A percentile compares a stretch with the other conserved stretches of the same genome.
Conservation (phyloP, 64 coral and sea anemone genomes). For the Montipora cactus region DNA sequence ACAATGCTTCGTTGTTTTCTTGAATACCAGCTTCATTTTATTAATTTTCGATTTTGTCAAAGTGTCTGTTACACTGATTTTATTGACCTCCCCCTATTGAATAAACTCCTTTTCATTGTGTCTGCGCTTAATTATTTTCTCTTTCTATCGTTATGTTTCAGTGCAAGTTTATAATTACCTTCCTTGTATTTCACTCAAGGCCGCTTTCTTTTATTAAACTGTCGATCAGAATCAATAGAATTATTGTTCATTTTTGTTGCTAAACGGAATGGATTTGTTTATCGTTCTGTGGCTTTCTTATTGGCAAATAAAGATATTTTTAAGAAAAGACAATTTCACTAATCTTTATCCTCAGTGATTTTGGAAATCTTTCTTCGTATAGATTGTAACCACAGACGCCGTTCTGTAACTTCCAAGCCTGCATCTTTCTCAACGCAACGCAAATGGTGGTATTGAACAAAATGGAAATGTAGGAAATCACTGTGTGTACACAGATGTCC, state of each 20-base stretch:
- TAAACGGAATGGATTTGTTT: neutral
- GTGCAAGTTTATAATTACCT: neutral
- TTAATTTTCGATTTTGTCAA: neutral
- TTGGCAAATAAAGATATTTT: neutral
- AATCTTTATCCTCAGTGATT: neutral
- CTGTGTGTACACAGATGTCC: constrained; percentile 42
- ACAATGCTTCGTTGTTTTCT: neutral
- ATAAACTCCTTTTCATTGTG: neutral
- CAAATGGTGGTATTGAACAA: constrained; percentile 13
- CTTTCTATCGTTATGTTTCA: neutral
- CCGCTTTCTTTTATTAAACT: neutral
- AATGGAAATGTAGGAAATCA: constrained; percentile 21
- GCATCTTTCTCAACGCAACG: neutral
- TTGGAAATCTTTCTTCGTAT: neutral
- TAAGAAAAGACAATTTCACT: neutral
- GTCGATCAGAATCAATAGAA: neutral
- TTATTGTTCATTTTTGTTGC: constrained; percentile 29
- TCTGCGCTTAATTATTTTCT: neutral
- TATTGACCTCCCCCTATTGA: neutral
- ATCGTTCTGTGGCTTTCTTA: neutral
- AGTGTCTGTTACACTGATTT: neutral
- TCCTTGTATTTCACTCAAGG: neutral
- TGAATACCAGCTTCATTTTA: constrained; percentile 11
- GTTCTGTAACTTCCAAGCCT: neutral
- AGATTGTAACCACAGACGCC: neutral